Percentiles rank a stretch among this genome's conserved stretches.
Conservation (phyloP, 2,797 vertebrate species). For the Squalus acanthias region DNA sequence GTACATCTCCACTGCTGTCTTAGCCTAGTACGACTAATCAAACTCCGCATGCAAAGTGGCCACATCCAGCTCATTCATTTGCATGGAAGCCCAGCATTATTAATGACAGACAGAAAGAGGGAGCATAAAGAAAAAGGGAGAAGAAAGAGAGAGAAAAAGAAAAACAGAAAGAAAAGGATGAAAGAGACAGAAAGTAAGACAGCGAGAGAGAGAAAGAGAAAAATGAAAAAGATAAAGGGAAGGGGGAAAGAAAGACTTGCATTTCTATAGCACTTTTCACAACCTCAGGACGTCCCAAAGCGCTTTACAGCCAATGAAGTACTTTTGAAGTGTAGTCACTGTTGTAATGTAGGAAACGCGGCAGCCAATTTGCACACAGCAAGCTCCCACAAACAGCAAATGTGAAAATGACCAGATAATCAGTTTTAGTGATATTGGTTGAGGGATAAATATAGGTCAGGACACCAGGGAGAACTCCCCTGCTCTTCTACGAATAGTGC, state of each 20-base stretch:
- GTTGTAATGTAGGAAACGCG: background rate
- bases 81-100: background rate
- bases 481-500: background rate
- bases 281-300: background rate
- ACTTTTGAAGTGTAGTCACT: background rate
- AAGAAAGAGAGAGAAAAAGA: background rate
- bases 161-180: background rate
- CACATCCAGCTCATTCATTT: background rate
- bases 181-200: background rate
- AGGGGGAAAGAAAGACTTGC: background rate
- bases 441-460: background rate
- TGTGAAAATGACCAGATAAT: background rate
- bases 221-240: background rate
- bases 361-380: background rate
- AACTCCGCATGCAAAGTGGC: too few relatives aligned
- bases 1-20: too few relatives aligned
- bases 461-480: background rate
- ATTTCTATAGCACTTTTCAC: background rate
- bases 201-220: background rate
- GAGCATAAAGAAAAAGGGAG: background rate
- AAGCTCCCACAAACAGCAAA: background rate
- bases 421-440: background rate
- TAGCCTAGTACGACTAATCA: too few relatives aligned
- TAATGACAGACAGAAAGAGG: background rate
- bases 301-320: background rate